Percentiles rank a stretch among this genome's conserved stretches.
Conservation (phyloP, 1,140 invertebrate genomes). For the Maconellicoccus hirsutus region DNA sequence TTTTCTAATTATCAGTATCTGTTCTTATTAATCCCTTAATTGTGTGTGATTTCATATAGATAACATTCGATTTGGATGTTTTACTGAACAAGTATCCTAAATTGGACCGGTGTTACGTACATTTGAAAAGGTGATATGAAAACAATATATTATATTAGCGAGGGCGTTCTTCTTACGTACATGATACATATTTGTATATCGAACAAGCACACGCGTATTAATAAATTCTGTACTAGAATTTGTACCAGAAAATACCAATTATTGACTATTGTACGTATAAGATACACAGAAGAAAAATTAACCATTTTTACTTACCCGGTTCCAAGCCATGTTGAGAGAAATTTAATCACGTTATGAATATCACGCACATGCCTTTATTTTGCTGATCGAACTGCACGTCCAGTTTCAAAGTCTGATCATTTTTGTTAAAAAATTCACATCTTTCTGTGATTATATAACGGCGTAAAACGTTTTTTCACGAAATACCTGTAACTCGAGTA, state of each 20-base stretch:
- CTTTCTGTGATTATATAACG: neutral
- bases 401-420: neutral
- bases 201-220: too few species aligned
- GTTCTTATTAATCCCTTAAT: too few species aligned
- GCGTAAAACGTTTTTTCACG: neutral
- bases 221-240: too few species aligned
- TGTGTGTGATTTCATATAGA: too few species aligned
- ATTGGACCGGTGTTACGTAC: neutral
- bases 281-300: neutral
- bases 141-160: neutral
- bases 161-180: neutral
- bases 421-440: neutral
- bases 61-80: neutral
- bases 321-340: neutral
- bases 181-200: too few species aligned
- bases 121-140: neutral
- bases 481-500: neutral
- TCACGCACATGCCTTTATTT: neutral
- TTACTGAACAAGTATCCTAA: neutral
- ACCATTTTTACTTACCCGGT: neutral
- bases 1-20: too few species aligned
- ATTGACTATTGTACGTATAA: too few species aligned
- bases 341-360: neutral
- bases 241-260: too few species aligned
- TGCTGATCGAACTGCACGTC: neutral